These are phyloP conservation scores for Enteromius fasciolatus DNA, from an alignment of 2,797 vertebrate species.

Conservation along the genomic window DNA sequence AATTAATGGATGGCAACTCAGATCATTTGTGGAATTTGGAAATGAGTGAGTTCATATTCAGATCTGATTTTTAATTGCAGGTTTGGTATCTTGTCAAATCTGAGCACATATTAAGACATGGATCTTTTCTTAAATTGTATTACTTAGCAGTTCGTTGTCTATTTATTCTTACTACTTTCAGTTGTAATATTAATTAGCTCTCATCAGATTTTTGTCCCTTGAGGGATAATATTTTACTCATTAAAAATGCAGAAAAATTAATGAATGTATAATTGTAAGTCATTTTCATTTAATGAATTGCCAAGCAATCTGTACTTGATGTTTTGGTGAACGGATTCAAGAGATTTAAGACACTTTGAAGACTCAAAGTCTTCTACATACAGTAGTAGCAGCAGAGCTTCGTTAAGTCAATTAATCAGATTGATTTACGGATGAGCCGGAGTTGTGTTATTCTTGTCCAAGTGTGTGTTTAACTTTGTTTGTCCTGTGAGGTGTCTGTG, in stretches of 20 bases:
- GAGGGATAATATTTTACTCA: neutral
- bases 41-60: neutral
- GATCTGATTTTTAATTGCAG: neutral
- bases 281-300: neutral
- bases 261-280: neutral
- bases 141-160: neutral
- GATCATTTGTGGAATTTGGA: neutral
- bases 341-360: slow-evolving; percentile 27
- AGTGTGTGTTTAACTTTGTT: slow-evolving; percentile 50
- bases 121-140: neutral
- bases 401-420: slow-evolving; percentile 15
- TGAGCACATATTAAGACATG: neutral
- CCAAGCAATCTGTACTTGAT: slow-evolving; percentile 3
- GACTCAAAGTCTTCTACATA: slow-evolving; percentile 1
- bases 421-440: slow-evolving; percentile 38
- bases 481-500: slow-evolving; percentile 40
- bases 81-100: neutral
- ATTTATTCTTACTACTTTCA: neutral
- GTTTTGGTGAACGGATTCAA: slow-evolving; percentile 3
- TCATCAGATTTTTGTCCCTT: neutral
- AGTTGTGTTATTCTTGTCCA: slow-evolving; percentile 28
- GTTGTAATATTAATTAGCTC: neutral
- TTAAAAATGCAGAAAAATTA: neutral
- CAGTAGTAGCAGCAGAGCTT: neutral
- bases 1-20: neutral